Percentiles rank a stretch among this genome's conserved stretches.
These are phyloP conservation scores for Perithous albicinctus DNA, from an alignment of 2,888 invertebrate genomes.

Conservation along the genomic window DNA sequence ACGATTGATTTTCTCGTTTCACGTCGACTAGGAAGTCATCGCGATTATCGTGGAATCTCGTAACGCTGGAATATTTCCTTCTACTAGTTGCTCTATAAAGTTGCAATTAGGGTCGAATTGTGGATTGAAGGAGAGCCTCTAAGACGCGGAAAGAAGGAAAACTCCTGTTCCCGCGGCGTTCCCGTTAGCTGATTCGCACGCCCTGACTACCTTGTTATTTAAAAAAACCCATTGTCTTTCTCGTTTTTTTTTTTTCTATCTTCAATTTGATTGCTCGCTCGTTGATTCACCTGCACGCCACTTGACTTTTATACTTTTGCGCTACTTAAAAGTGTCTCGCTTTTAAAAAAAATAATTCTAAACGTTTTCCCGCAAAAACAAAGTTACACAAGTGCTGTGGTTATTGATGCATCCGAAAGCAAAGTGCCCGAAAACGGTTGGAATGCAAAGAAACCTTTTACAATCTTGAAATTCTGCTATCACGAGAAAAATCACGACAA, in stretches of 20 bases:
- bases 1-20: constrained; percentile 45
- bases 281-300: background rate
- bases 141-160: constrained; percentile 25
- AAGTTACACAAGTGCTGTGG: too few relatives aligned
- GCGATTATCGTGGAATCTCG: constrained; percentile 22
- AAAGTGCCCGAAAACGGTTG: too few relatives aligned
- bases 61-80: constrained; percentile 29
- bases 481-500: too few relatives aligned
- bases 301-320: background rate
- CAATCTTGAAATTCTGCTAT: too few relatives aligned
- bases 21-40: background rate
- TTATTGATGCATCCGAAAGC: too few relatives aligned
- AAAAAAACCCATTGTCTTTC: too few relatives aligned
- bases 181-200: constrained; percentile 51
- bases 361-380: too few relatives aligned
- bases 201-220: constrained; percentile 40
- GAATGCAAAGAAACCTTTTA: too few relatives aligned
- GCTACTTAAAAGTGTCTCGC: background rate
- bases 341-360: background rate
- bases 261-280: background rate
- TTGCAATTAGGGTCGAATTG: constrained; percentile 17
- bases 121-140: constrained; percentile 13
- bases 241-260: background rate
- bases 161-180: constrained; percentile 36
- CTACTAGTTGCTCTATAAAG: constrained; percentile 24